Percentiles rank a stretch among this genome's conserved stretches.
phyloP scores from a whole-genome alignment of 2,113 vertebrate species.

The Elgaria multicarinata region DNA sequence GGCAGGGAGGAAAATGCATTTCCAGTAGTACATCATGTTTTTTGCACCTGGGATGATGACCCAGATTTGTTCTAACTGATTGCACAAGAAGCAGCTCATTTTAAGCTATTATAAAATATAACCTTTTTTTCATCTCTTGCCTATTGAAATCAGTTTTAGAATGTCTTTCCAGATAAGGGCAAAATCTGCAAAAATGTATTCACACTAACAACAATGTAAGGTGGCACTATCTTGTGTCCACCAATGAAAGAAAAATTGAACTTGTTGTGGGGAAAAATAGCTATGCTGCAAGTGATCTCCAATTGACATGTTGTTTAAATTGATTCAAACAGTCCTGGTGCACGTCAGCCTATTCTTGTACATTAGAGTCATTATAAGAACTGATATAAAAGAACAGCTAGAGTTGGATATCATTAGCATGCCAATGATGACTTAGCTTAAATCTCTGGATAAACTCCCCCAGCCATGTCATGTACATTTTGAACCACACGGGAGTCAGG shows the following conservation, averaged over 20 bases:
- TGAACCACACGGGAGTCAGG: not conserved
- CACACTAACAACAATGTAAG: not conserved
- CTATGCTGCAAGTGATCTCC: not conserved
- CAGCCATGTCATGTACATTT: not conserved
- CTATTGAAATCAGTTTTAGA: not conserved
- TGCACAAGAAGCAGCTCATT: constrained; percentile 42
- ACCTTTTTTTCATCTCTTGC: constrained; percentile 2
- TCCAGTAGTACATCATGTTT: constrained; percentile 32
- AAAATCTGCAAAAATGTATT: not conserved
- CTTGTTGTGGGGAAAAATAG: not conserved
- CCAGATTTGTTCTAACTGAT: constrained; percentile 60
- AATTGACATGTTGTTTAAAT: not conserved
- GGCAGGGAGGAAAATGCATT: constrained; percentile 57
- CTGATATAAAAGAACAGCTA: not conserved
- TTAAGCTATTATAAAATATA: constrained; percentile 41
- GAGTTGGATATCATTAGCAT: too few relatives aligned
- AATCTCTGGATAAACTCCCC: not conserved
- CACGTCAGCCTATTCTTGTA: not conserved
- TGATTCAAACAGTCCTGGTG: not conserved
- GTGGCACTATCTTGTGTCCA: not conserved
- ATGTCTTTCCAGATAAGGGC: not conserved
- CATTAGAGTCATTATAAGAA: not conserved
- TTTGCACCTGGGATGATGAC: constrained; percentile 63
- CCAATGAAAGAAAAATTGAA: not conserved
- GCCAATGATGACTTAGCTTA: not conserved